phyloP scores from a whole-genome alignment of 1,140 invertebrate species.

The Habropoda laboriosa region DNA sequence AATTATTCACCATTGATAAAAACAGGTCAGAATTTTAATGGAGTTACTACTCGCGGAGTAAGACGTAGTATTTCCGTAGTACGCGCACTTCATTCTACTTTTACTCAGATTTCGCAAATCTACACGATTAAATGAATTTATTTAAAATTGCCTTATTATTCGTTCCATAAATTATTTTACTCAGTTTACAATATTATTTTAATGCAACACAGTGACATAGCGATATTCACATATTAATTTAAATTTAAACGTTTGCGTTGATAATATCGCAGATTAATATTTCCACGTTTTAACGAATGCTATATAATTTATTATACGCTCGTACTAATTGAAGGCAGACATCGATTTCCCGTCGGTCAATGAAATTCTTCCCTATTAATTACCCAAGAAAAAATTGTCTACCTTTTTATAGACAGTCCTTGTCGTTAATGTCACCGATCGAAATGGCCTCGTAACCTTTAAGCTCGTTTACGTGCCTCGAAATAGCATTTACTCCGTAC shows the following conservation, averaged over 20 bases:
- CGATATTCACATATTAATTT: too few species aligned
- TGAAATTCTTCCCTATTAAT: slow-evolving; percentile 8
- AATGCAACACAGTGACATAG: not conserved
- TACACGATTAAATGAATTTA: too few species aligned
- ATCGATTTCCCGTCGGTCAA: slow-evolving; percentile 10
- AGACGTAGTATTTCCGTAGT: not conserved
- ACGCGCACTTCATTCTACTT: not conserved
- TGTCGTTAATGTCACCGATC: slow-evolving; percentile 14
- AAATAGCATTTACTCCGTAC: not conserved
- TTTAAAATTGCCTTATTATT: too few species aligned
- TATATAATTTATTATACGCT: not conserved
- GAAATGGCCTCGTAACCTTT: slow-evolving; percentile 29
- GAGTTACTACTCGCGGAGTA: not conserved
- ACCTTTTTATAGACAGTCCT: slow-evolving; percentile 3
- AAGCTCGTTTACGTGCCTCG: not conserved
- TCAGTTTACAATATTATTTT: not conserved
- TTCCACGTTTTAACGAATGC: too few species aligned
- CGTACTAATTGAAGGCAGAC: not conserved
- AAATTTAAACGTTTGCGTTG: too few species aligned
- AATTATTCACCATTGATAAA: not conserved
- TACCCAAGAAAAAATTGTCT: not conserved
- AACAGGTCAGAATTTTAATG: not conserved
- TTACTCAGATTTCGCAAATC: not conserved
- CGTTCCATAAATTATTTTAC: not conserved
- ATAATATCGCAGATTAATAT: too few species aligned